Conservation (phyloP, 2,888 invertebrate genomes). For the Erannis defoliaria region DNA sequence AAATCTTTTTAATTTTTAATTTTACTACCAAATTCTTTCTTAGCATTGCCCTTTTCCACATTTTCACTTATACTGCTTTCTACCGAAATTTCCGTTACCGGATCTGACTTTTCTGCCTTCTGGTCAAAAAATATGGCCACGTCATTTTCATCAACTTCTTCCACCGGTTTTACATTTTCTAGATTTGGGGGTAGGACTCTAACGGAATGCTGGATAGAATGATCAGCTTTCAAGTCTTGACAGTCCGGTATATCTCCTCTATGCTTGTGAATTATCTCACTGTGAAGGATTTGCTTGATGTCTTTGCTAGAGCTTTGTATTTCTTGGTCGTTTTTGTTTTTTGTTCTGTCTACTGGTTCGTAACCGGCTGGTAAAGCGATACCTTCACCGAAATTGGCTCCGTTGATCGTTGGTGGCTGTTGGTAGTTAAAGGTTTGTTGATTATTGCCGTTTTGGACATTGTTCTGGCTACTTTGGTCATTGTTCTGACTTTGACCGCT, state of each 20-base stretch:
- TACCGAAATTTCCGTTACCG: slow-evolving; percentile 80
- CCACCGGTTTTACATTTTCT: slow-evolving; percentile 61
- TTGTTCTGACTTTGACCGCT: slow-evolving; percentile 22
- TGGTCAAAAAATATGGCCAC: slow-evolving; percentile 86
- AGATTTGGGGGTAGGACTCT: slow-evolving; percentile 70
- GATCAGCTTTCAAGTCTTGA: slow-evolving; percentile 71
- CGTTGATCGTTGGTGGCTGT: slow-evolving; percentile 42
- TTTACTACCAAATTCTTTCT: slow-evolving; percentile 68
- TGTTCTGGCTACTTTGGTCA: slow-evolving; percentile 27
- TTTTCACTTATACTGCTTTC: slow-evolving; percentile 80
- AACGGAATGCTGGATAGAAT: slow-evolving; percentile 76
- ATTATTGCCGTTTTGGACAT: slow-evolving; percentile 31
- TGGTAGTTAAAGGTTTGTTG: slow-evolving; percentile 38
- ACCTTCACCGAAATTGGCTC: slow-evolving; percentile 60
- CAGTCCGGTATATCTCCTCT: slow-evolving; percentile 70
- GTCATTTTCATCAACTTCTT: slow-evolving; percentile 84
- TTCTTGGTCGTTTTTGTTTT: slow-evolving; percentile 63
- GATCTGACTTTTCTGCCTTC: slow-evolving; percentile 54
- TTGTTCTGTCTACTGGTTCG: slow-evolving; percentile 73
- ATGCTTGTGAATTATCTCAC: slow-evolving; percentile 55
- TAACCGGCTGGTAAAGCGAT: slow-evolving; percentile 76
- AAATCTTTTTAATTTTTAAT: slow-evolving; percentile 55
- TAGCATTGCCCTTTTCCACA: slow-evolving; percentile 51
- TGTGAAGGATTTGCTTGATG: slow-evolving; percentile 54
- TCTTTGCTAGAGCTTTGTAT: slow-evolving; percentile 60